phyloP scores from a whole-genome alignment of 2,888 invertebrate genomes.

The Sycophila texana region DNA sequence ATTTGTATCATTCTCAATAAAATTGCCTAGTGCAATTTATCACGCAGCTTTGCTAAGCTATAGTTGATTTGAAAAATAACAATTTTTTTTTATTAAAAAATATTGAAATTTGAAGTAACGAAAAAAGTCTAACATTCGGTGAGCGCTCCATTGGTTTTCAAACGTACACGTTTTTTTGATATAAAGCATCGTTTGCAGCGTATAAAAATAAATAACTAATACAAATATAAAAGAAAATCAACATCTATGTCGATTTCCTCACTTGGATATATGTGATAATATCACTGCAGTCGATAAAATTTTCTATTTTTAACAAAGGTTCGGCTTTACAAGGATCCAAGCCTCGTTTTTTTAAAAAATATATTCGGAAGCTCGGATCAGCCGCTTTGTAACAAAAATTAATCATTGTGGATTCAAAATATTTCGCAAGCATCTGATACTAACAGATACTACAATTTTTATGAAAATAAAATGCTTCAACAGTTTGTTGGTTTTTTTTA shows the following conservation, averaged over 20 bases:
- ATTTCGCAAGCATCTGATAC: conserved; percentile 7
- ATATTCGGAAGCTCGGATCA: conserved; percentile 52
- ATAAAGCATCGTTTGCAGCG: conserved; percentile 30
- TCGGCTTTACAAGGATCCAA: conserved; percentile 39
- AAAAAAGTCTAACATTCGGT: not conserved
- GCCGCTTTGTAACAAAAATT: conserved; percentile 26
- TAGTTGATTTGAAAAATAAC: too few species aligned
- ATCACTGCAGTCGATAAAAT: conserved; percentile 5
- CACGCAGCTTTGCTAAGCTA: too few species aligned
- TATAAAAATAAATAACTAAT: conserved; percentile 41
- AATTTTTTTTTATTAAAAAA: too few species aligned
- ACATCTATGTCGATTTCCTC: not conserved
- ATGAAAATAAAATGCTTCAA: conserved; percentile 33
- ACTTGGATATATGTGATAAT: conserved; percentile 28
- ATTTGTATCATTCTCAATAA: too few species aligned
- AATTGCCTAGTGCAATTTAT: too few species aligned
- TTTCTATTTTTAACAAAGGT: conserved; percentile 20
- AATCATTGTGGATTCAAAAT: conserved; percentile 20
- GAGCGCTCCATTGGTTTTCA: too few species aligned
- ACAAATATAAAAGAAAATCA: conserved; percentile 17
- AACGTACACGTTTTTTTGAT: conserved; percentile 3
- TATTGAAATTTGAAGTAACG: conserved; percentile 2
- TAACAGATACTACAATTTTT: conserved; percentile 6
- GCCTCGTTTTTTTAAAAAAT: conserved; percentile 54
- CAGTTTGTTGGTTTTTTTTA: not conserved